Conservation (phyloP, 2,113 vertebrate species). For the Trogon surrucura region DNA sequence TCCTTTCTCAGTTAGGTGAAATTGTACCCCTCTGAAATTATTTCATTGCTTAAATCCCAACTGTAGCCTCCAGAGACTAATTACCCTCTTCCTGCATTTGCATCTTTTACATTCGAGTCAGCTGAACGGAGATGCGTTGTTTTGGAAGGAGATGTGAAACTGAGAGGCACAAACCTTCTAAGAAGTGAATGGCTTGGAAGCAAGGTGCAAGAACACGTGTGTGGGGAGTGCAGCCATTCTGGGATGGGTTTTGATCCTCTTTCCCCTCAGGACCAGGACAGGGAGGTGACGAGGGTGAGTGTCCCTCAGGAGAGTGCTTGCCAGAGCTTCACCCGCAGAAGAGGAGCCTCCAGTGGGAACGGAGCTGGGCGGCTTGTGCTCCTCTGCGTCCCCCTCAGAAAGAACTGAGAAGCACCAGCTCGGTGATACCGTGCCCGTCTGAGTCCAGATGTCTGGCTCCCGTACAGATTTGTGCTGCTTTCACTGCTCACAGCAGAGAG, state of each 20-base stretch:
- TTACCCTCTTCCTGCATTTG: constrained; percentile 35
- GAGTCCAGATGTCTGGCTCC: constrained; percentile 7
- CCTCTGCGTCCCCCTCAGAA: background rate
- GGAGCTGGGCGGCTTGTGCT: background rate
- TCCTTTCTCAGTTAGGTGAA: background rate
- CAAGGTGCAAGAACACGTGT: fast-evolving
- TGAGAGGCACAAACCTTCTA: background rate
- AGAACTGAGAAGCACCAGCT: background rate
- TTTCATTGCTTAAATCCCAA: background rate
- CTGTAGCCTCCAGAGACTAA: constrained; percentile 45
- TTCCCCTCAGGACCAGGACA: background rate
- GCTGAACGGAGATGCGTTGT: background rate
- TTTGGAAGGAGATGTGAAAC: constrained; percentile 5
- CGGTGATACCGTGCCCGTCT: background rate
- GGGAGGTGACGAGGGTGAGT: background rate
- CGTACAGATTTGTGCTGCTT: background rate
- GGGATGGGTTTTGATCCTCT: background rate
- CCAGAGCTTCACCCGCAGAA: fast-evolving
- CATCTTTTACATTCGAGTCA: background rate
- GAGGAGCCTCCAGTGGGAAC: background rate
- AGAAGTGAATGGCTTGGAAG: background rate
- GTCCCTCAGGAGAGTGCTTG: background rate
- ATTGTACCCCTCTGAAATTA: background rate
- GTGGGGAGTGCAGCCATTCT: background rate
- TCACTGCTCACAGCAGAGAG: background rate